phyloP scores from a whole-genome alignment of 2,888 invertebrate genomes.

The Leptura quadrifasciata region DNA sequence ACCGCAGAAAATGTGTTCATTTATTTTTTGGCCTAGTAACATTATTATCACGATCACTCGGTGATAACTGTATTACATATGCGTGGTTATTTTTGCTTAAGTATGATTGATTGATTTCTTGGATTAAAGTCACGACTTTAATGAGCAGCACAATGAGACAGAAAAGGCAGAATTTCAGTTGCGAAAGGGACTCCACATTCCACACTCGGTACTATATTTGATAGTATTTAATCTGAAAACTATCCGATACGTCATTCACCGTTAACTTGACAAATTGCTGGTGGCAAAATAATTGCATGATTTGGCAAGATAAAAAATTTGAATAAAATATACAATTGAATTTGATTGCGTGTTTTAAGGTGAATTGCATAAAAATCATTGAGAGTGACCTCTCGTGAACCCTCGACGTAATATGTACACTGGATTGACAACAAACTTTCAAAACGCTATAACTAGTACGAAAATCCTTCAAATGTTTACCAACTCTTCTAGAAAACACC shows the following conservation, averaged over 20 bases:
- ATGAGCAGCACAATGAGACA: not conserved
- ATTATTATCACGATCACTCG: not conserved
- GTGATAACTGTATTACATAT: not conserved
- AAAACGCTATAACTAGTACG: slow-evolving; percentile 55
- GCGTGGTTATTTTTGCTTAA: not conserved
- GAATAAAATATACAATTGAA: slow-evolving; percentile 41
- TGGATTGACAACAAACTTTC: slow-evolving; percentile 55
- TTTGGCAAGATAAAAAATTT: slow-evolving; percentile 41
- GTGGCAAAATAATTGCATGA: slow-evolving; percentile 29
- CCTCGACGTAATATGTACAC: slow-evolving; percentile 54
- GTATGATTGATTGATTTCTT: not conserved
- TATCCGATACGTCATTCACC: slow-evolving; percentile 27
- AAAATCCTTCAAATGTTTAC: slow-evolving; percentile 59
- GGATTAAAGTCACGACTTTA: not conserved
- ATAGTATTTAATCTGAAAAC: slow-evolving; percentile 10
- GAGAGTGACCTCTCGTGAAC: slow-evolving; percentile 67
- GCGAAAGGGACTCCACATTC: not conserved
- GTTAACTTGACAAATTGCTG: slow-evolving; percentile 11
- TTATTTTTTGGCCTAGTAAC: not conserved
- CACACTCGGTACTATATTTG: slow-evolving; percentile 1
- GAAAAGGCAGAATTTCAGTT: not conserved
- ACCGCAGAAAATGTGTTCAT: not conserved
- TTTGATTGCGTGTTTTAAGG: slow-evolving; percentile 44
- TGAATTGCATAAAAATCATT: slow-evolving; percentile 67
- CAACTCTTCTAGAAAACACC: slow-evolving; percentile 47